A percentile compares a stretch with the other conserved stretches of the same genome.
Evolutionary conservation across 2,888 invertebrate genomes (phyloP).

Genomic region (Leptinotarsa rubiginosa): DNA sequence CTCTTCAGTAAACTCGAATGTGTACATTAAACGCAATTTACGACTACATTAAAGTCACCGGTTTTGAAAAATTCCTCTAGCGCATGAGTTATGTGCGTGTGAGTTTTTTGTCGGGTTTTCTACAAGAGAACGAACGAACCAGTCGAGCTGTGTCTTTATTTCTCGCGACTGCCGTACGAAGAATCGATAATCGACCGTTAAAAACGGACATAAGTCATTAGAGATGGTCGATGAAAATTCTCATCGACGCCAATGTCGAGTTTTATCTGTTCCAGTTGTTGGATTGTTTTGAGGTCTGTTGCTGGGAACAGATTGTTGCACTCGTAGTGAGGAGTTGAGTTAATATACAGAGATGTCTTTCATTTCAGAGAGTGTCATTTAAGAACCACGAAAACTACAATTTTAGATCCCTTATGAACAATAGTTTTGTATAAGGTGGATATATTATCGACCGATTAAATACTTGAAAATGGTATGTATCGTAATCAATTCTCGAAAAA

Average conservation of each 20-base stretch:
- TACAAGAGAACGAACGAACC: slow-evolving; percentile 44
- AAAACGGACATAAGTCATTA: slow-evolving; percentile 41
- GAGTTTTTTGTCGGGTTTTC: slow-evolving; percentile 30
- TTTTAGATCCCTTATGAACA: too few species aligned
- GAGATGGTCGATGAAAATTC: slow-evolving; percentile 37
- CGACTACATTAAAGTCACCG: slow-evolving; percentile 36
- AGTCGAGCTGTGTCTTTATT: slow-evolving; percentile 43
- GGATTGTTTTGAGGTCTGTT: not conserved
- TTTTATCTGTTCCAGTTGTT: slow-evolving; percentile 15
- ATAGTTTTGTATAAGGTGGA: too few species aligned
- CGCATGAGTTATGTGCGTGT: slow-evolving; percentile 34
- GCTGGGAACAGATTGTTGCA: not conserved
- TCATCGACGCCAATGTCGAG: slow-evolving; percentile 30
- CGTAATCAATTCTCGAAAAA: too few species aligned
- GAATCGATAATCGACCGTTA: slow-evolving; percentile 46
- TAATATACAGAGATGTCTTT: not conserved
- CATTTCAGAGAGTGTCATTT: too few species aligned
- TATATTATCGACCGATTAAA: too few species aligned
- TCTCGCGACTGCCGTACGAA: slow-evolving; percentile 42
- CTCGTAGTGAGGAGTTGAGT: not conserved
- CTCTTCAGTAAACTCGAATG: slow-evolving; percentile 33
- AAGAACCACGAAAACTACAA: too few species aligned
- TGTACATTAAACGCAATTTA: slow-evolving; percentile 39
- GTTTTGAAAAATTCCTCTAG: slow-evolving; percentile 36
- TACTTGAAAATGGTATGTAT: too few species aligned